Evolutionary conservation across 1,140 invertebrate species (phyloP).

Genomic region (Caenorhabditis elegans): WBcel235 BX284603.4:8972001-8972500

Average conservation of each 20-base stretch:
- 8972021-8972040: neutral
- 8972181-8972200: constrained; percentile 33
- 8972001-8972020: constrained; percentile 34
- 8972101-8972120: neutral
- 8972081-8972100: neutral
- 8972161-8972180: constrained; percentile 3
- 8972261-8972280: neutral
- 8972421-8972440: neutral
- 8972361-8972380: neutral
- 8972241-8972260: constrained; percentile 43
- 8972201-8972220: constrained; percentile 38
- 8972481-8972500: neutral
- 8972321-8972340: neutral
- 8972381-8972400: constrained; percentile 5
- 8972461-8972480: neutral
- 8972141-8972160: neutral
- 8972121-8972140: neutral
- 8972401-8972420: neutral
- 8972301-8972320: constrained; percentile 1
- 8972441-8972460: neutral
- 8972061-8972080: constrained; percentile 8
- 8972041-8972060: constrained; percentile 9
- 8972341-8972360: neutral
- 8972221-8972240: constrained; percentile 37
- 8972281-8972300: constrained; percentile 9